These are phyloP conservation scores for Brachionus angularis DNA, from an alignment of 1,140 invertebrate genomes.

Conservation along the genomic window DNA sequence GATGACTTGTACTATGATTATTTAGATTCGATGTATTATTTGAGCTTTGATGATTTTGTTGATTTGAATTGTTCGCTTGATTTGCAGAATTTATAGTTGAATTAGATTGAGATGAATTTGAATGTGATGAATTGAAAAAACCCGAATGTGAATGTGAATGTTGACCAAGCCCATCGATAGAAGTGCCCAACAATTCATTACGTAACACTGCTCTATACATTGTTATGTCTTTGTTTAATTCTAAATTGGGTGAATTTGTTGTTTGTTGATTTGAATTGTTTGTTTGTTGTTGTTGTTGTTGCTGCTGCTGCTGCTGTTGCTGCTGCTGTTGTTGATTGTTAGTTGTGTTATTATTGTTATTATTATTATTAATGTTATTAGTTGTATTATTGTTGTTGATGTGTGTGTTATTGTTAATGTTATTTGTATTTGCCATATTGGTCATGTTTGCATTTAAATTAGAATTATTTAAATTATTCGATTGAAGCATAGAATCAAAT, in stretches of 20 bases:
- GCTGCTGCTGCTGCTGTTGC: too few relatives aligned
- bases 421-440: constrained; percentile 1
- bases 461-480: not conserved
- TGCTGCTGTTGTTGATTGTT: too few relatives aligned
- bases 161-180: constrained; percentile 13
- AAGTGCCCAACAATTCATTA: constrained; percentile 39
- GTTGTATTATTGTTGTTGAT: too few relatives aligned
- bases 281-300: too few relatives aligned
- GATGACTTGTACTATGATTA: too few relatives aligned
- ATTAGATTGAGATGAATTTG: not conserved
- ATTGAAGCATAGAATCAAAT: too few relatives aligned
- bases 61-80: not conserved
- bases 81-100: constrained; percentile 16
- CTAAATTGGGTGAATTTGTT: too few relatives aligned
- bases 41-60: constrained; percentile 32
- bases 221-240: constrained; percentile 29
- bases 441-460: constrained; percentile 15
- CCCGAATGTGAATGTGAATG: not conserved
- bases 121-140: constrained; percentile 6
- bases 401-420: too few relatives aligned
- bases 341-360: too few relatives aligned
- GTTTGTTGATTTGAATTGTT: too few relatives aligned
- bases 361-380: too few relatives aligned
- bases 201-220: constrained; percentile 29
- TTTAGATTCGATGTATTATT: too few relatives aligned